Evolutionary conservation across 2,797 vertebrate species (phyloP), one percentile per base, ranked within the genome.

Genomic region (Platyrinchus mystaceus): DNA sequence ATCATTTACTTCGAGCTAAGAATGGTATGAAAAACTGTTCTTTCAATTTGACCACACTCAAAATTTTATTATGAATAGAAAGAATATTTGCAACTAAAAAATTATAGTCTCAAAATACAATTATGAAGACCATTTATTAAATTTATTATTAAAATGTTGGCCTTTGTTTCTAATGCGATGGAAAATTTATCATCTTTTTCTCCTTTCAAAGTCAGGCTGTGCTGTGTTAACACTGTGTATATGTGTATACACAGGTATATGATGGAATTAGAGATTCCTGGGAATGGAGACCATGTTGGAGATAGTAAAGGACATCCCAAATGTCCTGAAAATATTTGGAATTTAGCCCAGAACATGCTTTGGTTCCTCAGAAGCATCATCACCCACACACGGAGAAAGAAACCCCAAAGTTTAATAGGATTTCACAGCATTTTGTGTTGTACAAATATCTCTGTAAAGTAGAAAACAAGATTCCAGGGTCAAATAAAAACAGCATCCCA

Each of bases 321-420:
- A 21, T 24, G 13, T 22, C 50, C 63, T 74, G 47, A 41, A 7
- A 7, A 46, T 34, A 36, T 41, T 55, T 20, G n/a, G 37, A 75
- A 46, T 27, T 50, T n/a, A 55, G 6, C n/a, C 47, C 4, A 63
- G 7, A 9, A 55, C 15, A 43, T 0, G 0, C 7, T 52, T 73
- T 55, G 5, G 6, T 64, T 64, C 85, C 68, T 37, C 32, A 67
- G 27, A 62, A 19, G 2, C 44, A 23, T 20, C 36, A 50, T n/a
- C 26, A 63, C 27, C 24, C 7, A 58, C 14, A 9, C 0, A 0
- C 4, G 11, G 21, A 32, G 5, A 81, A 87, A 68, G 6, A 13
- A 62, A 73, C 28, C 50, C 56, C 3, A 39, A 47, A 34, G 1
- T 44, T 16, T 68, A 10, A 22, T 13, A 27, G 36, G 16, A 68